Conservation (phyloP, 2,888 invertebrate species). For the Argyresthia goedartella region DNA sequence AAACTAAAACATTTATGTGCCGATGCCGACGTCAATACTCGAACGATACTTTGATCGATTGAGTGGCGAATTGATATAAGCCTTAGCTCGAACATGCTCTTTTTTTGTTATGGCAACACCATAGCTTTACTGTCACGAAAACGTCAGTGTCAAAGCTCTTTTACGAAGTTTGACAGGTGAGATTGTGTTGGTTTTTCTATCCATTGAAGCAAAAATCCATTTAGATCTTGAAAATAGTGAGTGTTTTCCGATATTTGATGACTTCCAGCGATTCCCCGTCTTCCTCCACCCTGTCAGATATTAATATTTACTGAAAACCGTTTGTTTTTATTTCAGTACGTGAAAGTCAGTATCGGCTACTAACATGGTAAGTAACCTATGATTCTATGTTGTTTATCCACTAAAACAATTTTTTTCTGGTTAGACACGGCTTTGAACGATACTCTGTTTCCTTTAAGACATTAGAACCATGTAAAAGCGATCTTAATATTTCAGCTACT, state of each 20-base stretch:
- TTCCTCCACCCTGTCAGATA: too few relatives aligned
- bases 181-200: slow-evolving; percentile 11
- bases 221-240: slow-evolving; percentile 10
- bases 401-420: background rate
- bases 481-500: too few relatives aligned
- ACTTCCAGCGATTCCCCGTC: too few relatives aligned
- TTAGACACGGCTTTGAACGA: background rate
- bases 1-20: too few relatives aligned
- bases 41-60: background rate
- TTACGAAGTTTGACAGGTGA: slow-evolving; percentile 41
- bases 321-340: background rate
- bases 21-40: too few relatives aligned
- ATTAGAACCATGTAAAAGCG: background rate
- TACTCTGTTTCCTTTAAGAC: background rate
- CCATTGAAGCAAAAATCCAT: background rate
- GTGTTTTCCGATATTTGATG: slow-evolving; percentile 4
- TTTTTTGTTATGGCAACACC: background rate
- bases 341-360: background rate
- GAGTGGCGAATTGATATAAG: background rate
- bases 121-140: background rate
- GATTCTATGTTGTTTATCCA: background rate
- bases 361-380: background rate
- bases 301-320: background rate
- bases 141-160: slow-evolving; percentile 17
- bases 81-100: background rate